Conservation (phyloP, 2,113 vertebrate species). For the Amblyopsis rosae region DNA sequence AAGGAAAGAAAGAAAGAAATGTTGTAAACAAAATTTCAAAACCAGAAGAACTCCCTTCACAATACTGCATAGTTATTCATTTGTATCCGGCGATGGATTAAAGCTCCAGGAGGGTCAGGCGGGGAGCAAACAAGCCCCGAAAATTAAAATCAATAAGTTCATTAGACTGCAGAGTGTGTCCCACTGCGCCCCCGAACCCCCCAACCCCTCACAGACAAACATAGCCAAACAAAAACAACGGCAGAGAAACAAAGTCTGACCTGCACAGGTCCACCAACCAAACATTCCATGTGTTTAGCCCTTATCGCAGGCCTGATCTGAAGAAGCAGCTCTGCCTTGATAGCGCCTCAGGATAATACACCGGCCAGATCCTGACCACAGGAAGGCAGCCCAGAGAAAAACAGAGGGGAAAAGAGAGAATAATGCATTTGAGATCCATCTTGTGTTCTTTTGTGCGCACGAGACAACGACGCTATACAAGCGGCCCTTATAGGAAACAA, state of each 20-base stretch:
- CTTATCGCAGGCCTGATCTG: constrained; percentile 70
- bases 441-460: constrained; percentile 47
- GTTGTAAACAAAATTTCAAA: not conserved
- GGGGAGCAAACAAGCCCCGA: constrained; percentile 66
- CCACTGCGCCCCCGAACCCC: constrained; percentile 51
- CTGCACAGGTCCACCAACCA: constrained; percentile 67
- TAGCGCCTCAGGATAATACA: constrained; percentile 74
- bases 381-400: constrained; percentile 58
- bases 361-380: constrained; percentile 64
- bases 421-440: constrained; percentile 66
- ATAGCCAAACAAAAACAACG: constrained; percentile 53
- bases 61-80: constrained; percentile 70
- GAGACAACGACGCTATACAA: constrained; percentile 56
- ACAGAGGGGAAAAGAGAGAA: constrained; percentile 65
- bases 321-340: constrained; percentile 73
- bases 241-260: constrained; percentile 69
- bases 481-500: constrained; percentile 54
- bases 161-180: constrained; percentile 79
- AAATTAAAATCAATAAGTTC: constrained; percentile 90
- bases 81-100: constrained; percentile 68
- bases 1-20: constrained; percentile 4
- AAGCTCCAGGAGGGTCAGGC: constrained; percentile 57
- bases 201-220: constrained; percentile 73
- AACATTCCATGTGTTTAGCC: constrained; percentile 76
- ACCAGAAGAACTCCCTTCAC: constrained; percentile 28